Evolutionary conservation across 2,797 vertebrate genomes (phyloP).

Genomic region (Todus mexicanus): DNA sequence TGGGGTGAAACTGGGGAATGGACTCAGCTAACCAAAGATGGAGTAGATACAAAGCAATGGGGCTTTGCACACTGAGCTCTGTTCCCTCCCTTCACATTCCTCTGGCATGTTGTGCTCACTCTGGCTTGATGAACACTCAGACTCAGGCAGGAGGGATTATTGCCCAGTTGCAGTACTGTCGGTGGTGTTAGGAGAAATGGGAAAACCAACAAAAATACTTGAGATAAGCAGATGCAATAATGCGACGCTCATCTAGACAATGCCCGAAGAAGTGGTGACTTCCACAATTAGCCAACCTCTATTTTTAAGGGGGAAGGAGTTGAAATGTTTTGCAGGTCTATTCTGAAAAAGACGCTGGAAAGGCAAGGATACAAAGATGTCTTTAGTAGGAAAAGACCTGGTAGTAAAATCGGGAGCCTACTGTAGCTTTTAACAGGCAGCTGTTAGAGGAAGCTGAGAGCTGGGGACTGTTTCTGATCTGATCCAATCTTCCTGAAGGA

Average conservation of each 20-base stretch:
- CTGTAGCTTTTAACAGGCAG: background rate
- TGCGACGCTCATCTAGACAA: background rate
- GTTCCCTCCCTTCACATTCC: background rate
- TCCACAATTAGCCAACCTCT: background rate
- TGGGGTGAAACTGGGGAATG: background rate
- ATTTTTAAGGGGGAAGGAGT: background rate
- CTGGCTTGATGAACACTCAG: background rate
- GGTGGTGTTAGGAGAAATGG: background rate
- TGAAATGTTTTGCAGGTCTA: background rate
- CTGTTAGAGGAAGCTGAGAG: background rate
- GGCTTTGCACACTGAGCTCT: background rate
- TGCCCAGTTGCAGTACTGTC: background rate
- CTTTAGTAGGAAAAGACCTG: background rate
- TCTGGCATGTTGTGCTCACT: background rate
- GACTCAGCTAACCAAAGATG: background rate
- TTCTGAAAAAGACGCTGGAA: background rate
- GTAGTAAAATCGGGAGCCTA: background rate
- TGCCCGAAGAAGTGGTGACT: background rate
- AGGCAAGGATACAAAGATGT: background rate
- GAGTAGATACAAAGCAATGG: background rate
- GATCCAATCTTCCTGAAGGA: background rate
- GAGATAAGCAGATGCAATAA: background rate
- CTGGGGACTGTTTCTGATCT: background rate
- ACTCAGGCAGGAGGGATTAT: background rate
- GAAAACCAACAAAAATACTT: background rate